These are phyloP conservation scores for Engraulis encrasicolus DNA, from an alignment of 2,113 vertebrate genomes.

Conservation along the genomic window DNA sequence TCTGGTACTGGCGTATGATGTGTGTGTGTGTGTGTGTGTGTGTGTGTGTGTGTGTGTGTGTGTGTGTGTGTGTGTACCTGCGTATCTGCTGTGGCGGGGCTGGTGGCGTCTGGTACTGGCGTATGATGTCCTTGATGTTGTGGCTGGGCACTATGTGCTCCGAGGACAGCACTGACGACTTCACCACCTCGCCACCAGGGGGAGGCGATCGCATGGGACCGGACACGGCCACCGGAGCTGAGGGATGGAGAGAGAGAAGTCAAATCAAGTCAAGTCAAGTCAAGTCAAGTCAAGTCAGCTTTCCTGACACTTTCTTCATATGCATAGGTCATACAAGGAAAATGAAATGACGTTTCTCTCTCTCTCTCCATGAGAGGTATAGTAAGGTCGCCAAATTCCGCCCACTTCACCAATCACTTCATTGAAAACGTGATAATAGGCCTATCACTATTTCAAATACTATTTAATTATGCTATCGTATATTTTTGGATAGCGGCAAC, in stretches of 20 bases:
- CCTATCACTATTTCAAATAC: too few species aligned
- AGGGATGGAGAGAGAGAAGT: neutral
- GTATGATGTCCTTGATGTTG: conserved; percentile 90
- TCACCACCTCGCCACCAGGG: conserved; percentile 79
- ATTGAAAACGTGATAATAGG: too few species aligned
- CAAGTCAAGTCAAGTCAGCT: too few species aligned
- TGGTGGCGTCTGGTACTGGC: conserved; percentile 82
- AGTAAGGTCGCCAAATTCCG: too few species aligned
- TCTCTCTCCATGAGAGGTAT: too few species aligned
- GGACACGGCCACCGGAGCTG: conserved; percentile 62
- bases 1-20: neutral
- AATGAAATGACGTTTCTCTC: too few species aligned
- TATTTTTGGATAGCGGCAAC: too few species aligned
- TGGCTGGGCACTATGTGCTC: conserved; percentile 86
- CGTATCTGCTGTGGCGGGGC: conserved; percentile 60
- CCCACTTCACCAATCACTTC: too few species aligned
- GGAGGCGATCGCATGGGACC: conserved; percentile 28
- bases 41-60: conserved; percentile 27
- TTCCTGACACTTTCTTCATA: too few species aligned
- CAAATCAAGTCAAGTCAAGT: neutral
- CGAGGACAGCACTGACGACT: conserved; percentile 73
- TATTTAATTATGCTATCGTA: too few species aligned
- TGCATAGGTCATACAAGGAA: too few species aligned
- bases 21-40: conserved; percentile 32
- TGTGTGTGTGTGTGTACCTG: conserved; percentile 42